Evolutionary conservation across 2,797 vertebrate species (phyloP), one percentile per base, ranked within the genome.

Genomic region (Scolopax bukidnonensis): DNA sequence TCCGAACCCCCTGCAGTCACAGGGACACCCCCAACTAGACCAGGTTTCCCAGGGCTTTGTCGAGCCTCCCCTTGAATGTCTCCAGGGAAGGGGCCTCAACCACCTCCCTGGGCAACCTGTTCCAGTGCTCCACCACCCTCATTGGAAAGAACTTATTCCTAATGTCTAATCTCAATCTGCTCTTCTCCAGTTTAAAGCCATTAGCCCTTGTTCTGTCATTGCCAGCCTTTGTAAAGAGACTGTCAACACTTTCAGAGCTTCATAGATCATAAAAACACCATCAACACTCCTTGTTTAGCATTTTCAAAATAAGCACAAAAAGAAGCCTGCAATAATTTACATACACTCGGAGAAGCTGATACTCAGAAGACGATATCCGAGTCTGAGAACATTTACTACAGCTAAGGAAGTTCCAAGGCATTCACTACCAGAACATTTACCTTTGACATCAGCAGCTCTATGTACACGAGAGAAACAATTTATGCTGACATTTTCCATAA

Each of bases 401-500:
- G 88, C 87, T 80, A 70, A 91, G 92, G 81, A 87, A 93, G 87
- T 94, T 83, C 84, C 85, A 78, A 47, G 64, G 68, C 38, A 83
- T 84, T 96, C 91, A 92, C 90, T 91, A 84, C 33, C 56, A 84
- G 76, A 91, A 89, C 81, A 89, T 93, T 95, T 93, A 95, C 95
- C 73, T 97, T 89, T 87, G 92, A 93, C 85, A 93, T 80, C 93
- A 95, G 80, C 84, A 83, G 20, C 41, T 83, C 75, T 89, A 92
- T 93, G 82, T 70, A 95, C 88, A 96, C 1, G 1, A 93, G 87
- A 95, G 65, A 85, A 96, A 89, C 88, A 74, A 91, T 94, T 95
- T 86, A 68, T 54, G 65, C 71, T 95, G 93, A 92, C 84, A 84
- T 94, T 97, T 96, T 96, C 89, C 91, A 73, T 47, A 78, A 90